A percentile compares a stretch with the other conserved stretches of the same genome.
Conservation (phyloP, 2,888 invertebrate species). For the Brassicogethes aeneus region DNA sequence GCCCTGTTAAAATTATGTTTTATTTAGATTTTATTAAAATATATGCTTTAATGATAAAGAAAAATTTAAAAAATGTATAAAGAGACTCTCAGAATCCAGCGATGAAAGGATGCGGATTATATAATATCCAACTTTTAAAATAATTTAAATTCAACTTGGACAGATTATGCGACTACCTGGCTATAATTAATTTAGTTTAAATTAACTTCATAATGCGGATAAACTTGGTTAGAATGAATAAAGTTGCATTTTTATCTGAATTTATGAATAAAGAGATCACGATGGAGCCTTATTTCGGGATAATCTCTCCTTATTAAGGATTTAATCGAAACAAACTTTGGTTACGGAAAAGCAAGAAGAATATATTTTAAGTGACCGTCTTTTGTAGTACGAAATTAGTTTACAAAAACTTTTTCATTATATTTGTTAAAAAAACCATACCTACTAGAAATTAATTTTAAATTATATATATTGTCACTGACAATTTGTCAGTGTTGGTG, state of each 20-base stretch:
- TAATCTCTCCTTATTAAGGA: slow-evolving; percentile 1
- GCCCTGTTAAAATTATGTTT: too few species aligned
- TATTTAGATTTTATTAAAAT: too few species aligned
- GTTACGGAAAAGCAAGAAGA: background rate
- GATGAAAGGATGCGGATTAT: slow-evolving; percentile 14
- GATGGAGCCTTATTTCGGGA: slow-evolving; percentile 3
- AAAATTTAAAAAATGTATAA: too few species aligned
- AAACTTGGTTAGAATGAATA: slow-evolving; percentile 11
- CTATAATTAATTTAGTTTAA: slow-evolving; percentile 24
- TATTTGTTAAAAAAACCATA: too few species aligned
- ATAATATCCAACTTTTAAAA: slow-evolving; percentile 19
- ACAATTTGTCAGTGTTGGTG: too few species aligned
- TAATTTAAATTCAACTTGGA: slow-evolving; percentile 21
- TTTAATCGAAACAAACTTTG: slow-evolving; percentile 2
- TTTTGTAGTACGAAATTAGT: too few species aligned
- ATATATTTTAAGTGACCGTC: too few species aligned
- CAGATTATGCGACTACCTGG: slow-evolving; percentile 22
- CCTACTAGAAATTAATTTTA: too few species aligned
- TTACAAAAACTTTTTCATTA: too few species aligned
- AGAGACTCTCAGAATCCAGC: too few species aligned
- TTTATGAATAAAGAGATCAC: slow-evolving; percentile 10
- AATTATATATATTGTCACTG: too few species aligned
- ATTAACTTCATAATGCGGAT: slow-evolving; percentile 24
- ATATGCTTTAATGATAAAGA: too few species aligned
- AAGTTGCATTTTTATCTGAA: slow-evolving; percentile 10